Conservation (phyloP, 2,797 vertebrate genomes). For the Helicolenus hilgendorfi region DNA sequence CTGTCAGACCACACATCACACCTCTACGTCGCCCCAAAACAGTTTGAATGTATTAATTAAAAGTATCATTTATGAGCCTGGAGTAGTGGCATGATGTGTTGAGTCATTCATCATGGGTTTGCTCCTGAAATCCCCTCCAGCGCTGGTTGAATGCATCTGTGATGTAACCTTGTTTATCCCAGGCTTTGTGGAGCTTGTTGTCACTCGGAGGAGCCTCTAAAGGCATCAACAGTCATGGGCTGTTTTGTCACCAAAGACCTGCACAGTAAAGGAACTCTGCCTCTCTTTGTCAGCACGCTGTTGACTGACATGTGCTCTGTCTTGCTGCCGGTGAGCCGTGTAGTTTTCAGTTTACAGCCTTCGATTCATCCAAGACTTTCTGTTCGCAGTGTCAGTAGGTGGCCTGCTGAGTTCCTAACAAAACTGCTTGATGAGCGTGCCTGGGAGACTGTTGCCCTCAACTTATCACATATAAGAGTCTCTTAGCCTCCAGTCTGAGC, state of each 20-base stretch:
- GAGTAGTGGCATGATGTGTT: slow-evolving; percentile 11
- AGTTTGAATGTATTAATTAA: slow-evolving; percentile 21
- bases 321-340: slow-evolving; percentile 12
- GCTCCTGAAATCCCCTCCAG: slow-evolving; percentile 17
- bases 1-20: neutral
- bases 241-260: slow-evolving; percentile 44
- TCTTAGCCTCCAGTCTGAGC: slow-evolving; percentile 39
- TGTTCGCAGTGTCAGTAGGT: slow-evolving; percentile 25
- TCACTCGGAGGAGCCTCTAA: slow-evolving; percentile 22
- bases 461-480: slow-evolving; percentile 15
- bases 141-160: slow-evolving; percentile 17
- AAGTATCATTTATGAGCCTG: slow-evolving; percentile 2
- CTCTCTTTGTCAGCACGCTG: slow-evolving; percentile 22
- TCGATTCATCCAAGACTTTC: slow-evolving; percentile 1
- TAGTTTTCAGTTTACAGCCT: slow-evolving; percentile 26
- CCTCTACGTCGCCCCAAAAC: neutral
- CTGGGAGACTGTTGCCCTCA: slow-evolving; percentile 28
- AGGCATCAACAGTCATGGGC: slow-evolving; percentile 12
- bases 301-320: slow-evolving; percentile 37
- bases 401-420: slow-evolving; percentile 18
- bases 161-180: slow-evolving; percentile 57
- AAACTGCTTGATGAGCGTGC: slow-evolving; percentile 18
- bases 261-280: slow-evolving; percentile 6
- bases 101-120: slow-evolving; percentile 15
- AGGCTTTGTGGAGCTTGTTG: slow-evolving; percentile 27